Base-by-base conservation (phyloP, 1,140 invertebrate genomes). In the Cherax quadricarinatus region DNA sequence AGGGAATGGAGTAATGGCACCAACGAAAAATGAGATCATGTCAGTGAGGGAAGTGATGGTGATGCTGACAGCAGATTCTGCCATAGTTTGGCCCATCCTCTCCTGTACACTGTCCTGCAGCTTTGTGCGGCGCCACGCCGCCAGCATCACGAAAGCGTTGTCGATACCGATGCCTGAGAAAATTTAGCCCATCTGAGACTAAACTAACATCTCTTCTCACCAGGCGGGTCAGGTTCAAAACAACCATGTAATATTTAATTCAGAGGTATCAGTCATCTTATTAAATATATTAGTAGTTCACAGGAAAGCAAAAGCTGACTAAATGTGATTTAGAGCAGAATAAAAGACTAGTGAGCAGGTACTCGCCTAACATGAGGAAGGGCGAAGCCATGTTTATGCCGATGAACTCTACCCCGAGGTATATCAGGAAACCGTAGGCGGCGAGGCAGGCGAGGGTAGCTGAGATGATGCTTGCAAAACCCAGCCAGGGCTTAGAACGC, bases 21-120 rank as follows among this genome's bases (percentile, higher is more conserved):
- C 99, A 86, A 99, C 99, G 95, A 97, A 98, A 95, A 99, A 99
- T 30, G 98, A 98, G 91, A 99, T 97, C 96, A 99, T 98, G 95
- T 99, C 98, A 0, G 99, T 99, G n/a, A 99, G 96, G 0, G 98
- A 99, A 1, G 99, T 99, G 92, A 99, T 99, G 51, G 98, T 99
- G 89, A 99, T 99, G 3, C 98, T 99, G 18, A 99, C 98, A 0
- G 98, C 98, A n/a, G 98, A 98, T 95, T 99, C 98, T 81, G 97
- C 98, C 94, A 99, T 96, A 95, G 98, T 98, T 79, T 97, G 95
- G 0, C 97, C 98, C 97, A 99, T 97, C 57, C 98, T 95, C 94
- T 98, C 97, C 0, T 97, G 97, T 1, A 99, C 97, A 14, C 97
- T 96, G 93, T 97, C 96, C 94, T 97, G 97, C 21, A 97, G 96